A percentile compares a stretch with the other conserved stretches of the same genome.
These are phyloP conservation scores for Podabrus alpinus DNA, from an alignment of 2,888 invertebrate species.

Conservation along the genomic window DNA sequence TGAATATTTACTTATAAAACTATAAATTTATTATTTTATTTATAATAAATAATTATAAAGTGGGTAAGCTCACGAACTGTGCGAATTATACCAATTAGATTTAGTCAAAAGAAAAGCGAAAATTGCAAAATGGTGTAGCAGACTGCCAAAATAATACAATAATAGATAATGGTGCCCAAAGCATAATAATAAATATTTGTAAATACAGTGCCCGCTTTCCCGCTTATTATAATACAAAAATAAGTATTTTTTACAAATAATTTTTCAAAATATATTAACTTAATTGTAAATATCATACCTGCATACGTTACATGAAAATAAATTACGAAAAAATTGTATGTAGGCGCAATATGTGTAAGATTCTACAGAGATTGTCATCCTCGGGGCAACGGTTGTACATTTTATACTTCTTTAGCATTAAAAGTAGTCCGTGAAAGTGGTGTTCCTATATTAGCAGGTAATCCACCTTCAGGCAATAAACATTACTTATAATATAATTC, in stretches of 20 bases:
- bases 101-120: too few species aligned
- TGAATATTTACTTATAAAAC: too few species aligned
- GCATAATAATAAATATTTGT: too few species aligned
- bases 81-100: too few species aligned
- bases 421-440: background rate
- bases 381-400: background rate
- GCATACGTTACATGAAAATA: background rate
- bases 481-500: background rate
- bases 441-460: background rate
- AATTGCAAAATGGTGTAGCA: too few species aligned
- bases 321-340: background rate
- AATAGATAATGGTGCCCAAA: too few species aligned
- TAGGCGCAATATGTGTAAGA: background rate
- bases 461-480: background rate
- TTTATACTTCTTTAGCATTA: background rate
- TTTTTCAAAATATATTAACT: background rate
- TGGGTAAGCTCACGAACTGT: too few species aligned
- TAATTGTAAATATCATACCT: background rate
- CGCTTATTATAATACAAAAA: too few species aligned
- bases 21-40: too few species aligned
- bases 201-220: too few species aligned
- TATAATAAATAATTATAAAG: too few species aligned
- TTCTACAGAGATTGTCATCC: constrained; percentile 6
- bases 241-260: background rate
- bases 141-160: too few species aligned